phyloP scores from a whole-genome alignment of 2,113 vertebrate species.

The Mormyrus iriodes region DNA sequence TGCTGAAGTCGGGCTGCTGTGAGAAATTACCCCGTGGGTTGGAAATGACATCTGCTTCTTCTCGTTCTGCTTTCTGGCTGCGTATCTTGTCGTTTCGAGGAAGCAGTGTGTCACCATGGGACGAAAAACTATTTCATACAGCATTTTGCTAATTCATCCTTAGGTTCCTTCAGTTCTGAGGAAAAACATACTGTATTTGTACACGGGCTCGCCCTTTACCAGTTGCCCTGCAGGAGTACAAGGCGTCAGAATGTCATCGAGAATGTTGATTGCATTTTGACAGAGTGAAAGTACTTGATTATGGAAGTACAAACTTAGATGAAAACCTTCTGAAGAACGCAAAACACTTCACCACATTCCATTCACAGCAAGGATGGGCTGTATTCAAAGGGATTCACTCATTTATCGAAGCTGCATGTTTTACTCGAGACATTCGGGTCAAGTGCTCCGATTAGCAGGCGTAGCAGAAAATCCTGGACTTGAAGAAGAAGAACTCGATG shows the following conservation, averaged over 20 bases:
- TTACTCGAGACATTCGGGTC: not conserved
- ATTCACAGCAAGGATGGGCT: not conserved
- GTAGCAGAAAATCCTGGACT: not conserved
- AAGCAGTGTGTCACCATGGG: not conserved
- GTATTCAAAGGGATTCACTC: not conserved
- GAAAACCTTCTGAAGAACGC: not conserved
- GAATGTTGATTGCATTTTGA: not conserved
- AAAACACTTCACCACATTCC: not conserved
- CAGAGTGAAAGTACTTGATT: not conserved
- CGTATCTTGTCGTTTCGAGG: not conserved
- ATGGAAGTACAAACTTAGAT: not conserved
- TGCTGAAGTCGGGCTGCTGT: not conserved
- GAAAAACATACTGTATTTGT: not conserved
- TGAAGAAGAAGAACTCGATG: not conserved
- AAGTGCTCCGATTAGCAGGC: not conserved
- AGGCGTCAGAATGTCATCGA: not conserved
- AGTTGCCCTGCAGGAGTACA: not conserved
- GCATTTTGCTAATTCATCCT: not conserved
- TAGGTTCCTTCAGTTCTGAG: not conserved
- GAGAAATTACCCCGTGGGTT: not conserved
- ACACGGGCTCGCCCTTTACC: not conserved
- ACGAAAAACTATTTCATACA: not conserved
- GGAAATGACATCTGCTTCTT: not conserved
- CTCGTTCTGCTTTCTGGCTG: not conserved
- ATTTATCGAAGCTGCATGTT: not conserved